These are phyloP conservation scores for Nerophis ophidion DNA, from an alignment of 2,113 vertebrate species.

Conservation along the genomic window DNA sequence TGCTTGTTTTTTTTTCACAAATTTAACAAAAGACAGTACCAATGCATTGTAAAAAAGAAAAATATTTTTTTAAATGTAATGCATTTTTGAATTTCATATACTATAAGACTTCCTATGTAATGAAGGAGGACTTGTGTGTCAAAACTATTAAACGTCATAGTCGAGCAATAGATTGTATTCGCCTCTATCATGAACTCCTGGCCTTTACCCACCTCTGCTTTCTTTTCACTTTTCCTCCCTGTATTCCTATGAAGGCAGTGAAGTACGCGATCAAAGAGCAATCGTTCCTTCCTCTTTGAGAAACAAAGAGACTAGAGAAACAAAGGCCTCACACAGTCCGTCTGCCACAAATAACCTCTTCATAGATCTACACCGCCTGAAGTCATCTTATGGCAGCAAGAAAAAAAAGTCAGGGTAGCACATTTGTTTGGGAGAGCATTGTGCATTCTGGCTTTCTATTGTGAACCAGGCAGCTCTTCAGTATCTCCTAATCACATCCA, in stretches of 20 bases:
- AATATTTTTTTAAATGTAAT: too few species aligned
- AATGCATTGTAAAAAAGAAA: too few species aligned
- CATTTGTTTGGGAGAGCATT: slow-evolving; percentile 32
- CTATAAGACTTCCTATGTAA: too few species aligned
- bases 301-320: slow-evolving; percentile 52
- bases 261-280: slow-evolving; percentile 60
- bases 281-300: slow-evolving; percentile 59
- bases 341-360: slow-evolving; percentile 68
- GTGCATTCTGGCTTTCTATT: slow-evolving; percentile 39
- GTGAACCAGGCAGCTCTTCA: slow-evolving; percentile 52
- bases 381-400: slow-evolving; percentile 38
- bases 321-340: slow-evolving; percentile 59
- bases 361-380: slow-evolving; percentile 32
- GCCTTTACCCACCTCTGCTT: slow-evolving; percentile 34
- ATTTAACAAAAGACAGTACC: too few species aligned
- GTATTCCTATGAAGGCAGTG: slow-evolving; percentile 53
- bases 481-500: slow-evolving; percentile 55
- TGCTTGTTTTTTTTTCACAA: too few species aligned
- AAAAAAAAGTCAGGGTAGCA: slow-evolving; percentile 33
- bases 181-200: slow-evolving; percentile 20
- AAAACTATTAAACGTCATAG: too few species aligned
- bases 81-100: too few species aligned
- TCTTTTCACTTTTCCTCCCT: slow-evolving; percentile 36
- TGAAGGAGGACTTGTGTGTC: too few species aligned
- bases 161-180: neutral